These are phyloP conservation scores for Chaetogeoica ovagalla DNA, from an alignment of 2,888 invertebrate genomes.

Conservation along the genomic window DNA sequence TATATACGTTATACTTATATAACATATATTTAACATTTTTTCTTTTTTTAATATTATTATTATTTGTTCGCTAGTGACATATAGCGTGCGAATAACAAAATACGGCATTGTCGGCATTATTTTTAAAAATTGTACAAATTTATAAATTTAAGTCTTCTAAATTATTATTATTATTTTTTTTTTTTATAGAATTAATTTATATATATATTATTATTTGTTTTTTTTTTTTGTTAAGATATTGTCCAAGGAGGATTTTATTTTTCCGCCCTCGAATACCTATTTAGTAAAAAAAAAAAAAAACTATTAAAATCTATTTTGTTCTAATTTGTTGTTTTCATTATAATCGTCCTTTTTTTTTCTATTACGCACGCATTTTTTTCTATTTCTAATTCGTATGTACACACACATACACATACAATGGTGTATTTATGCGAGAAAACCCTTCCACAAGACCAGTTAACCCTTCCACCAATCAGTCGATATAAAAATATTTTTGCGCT, in stretches of 20 bases:
- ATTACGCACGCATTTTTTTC: too few species aligned
- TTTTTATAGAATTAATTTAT: conserved; percentile 35
- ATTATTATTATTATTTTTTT: conserved; percentile 22
- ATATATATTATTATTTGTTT: conserved; percentile 24
- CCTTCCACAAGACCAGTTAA: too few species aligned
- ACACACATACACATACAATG: too few species aligned
- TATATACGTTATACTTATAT: background rate
- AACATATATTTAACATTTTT: background rate
- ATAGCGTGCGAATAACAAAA: conserved; percentile 10
- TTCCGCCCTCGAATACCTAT: conserved; percentile 37
- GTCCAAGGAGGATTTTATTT: conserved; percentile 19
- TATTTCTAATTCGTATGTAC: too few species aligned
- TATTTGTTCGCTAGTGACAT: conserved; percentile 6
- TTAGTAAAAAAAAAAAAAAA: conserved; percentile 15
- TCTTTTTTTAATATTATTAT: background rate
- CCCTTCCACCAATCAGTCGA: too few species aligned
- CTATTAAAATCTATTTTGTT: conserved; percentile 46
- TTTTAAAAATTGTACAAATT: conserved; percentile 49
- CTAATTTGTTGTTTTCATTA: conserved; percentile 6
- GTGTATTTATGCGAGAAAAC: too few species aligned
- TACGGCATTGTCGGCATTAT: conserved; percentile 32
- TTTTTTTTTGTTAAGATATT: conserved; percentile 31
- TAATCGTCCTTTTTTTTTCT: too few species aligned
- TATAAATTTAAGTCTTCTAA: conserved; percentile 42
- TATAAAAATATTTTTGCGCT: too few species aligned